Base-by-base conservation (phyloP, 2,888 invertebrate species). In the Miltochrista miniata region DNA sequence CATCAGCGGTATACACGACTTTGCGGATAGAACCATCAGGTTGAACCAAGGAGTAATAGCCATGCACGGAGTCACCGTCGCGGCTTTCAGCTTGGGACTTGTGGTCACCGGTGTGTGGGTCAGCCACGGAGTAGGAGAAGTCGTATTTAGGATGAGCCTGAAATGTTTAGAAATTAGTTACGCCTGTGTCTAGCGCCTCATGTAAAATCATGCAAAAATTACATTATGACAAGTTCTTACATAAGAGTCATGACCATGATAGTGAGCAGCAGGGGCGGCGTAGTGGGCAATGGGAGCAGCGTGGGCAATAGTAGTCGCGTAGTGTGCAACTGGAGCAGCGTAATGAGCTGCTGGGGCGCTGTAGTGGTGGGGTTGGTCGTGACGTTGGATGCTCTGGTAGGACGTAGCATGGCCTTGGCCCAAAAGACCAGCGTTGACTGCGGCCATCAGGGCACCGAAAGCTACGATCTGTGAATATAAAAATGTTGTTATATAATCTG, bases 61-160 rank as follows among this genome's bases (percentile, higher is more conserved):
- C 94, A 72, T 92, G 90, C 48, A 94, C 94, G 42, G 81, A 79
- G 70, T 92, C 91, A 30, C 92, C 92, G 58, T 90, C 91, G 62
- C 87, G 82, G 56, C 75, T 74, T 73, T 92, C 93, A 68, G 89
- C 87, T 77, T 90, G 91, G 39, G 83, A 81, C 77, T 93, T 93
- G 74, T 92, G 87, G 79, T 93, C 93, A 34, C 93, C 93, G 57
- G 92, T 92, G 68, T 93, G 92, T 13, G 85, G 84, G 74, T 92
- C 92, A 51, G 87, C 78, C 48, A 92, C 92, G 56, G 90, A 90
- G 79, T 93, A 92, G 43, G 85, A 81, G 78, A 85, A 91, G 72
- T 87, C 81, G 71, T 87, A 85, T 77, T 82, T 83, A 41, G 85
- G 85, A 61, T 85, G 79, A 44, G 82, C 76, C 82, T 85, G 56